Evolutionary conservation across 2,888 invertebrate species (phyloP), one percentile per base, ranked within the genome.

Genomic region (Rhorus exstirpatorius): DNA sequence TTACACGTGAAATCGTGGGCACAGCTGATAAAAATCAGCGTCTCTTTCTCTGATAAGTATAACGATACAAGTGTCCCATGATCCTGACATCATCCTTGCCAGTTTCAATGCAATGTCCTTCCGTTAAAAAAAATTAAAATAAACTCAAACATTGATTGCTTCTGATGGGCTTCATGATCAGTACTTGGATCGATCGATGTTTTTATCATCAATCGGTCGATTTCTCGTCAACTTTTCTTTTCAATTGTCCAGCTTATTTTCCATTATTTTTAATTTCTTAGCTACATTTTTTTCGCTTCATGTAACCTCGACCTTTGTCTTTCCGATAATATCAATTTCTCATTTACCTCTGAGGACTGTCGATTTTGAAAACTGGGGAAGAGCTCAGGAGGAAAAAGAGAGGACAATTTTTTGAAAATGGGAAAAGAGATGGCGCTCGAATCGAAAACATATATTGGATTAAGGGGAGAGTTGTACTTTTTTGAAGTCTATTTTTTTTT

Each of bases 61-160:
- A 41, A 41, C 8, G 6, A 24, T 44, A 12, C 44, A 8, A 63
- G 24, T 61, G 17, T 44, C 2, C 44, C n/a, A 24, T 0, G 10
- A n/a, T 35, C 14, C 17, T 58, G 31, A 58, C 8, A 8, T 0
- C 10, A 38, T 60, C 4, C 4, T 14, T 61, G 21, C 3, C 24
- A 24, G 49, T 35, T 1, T 19, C 49, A 38, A 26, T 49, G 49
- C 10, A 26, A 65, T 49, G 49, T 65, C 49, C 49, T 35, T 14
- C 49, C 14, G 49, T 49, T 49, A 1, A 65, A 1, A 3, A 14
- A 49, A 49, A 4, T 49, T 0, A 3, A 49, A 49, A 49, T 1
- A 19, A 19, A 49, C n/a, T 12, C 14, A n/a, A 46, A 46, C 17
- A 51, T 51, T 17, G 19, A 51, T 51, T 19, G 8, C 3, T 51